Percentiles rank a stretch among this genome's conserved stretches.
phyloP scores from a whole-genome alignment of 2,113 vertebrate genomes.

The Trichomycterus rosablanca region DNA sequence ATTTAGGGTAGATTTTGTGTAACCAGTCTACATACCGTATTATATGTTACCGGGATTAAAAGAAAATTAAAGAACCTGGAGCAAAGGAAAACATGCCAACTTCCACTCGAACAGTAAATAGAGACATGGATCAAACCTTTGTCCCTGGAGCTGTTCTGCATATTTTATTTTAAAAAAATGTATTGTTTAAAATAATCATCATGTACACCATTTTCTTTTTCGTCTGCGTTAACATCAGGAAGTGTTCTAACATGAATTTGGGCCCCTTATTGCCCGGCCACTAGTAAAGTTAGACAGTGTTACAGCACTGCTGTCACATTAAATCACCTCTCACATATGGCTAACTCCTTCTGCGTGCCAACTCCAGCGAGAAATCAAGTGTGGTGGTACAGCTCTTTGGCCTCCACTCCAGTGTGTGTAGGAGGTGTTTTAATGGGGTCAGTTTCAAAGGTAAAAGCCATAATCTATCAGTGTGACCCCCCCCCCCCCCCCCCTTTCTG shows the following conservation, averaged over 20 bases:
- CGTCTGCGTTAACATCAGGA: slow-evolving; percentile 19
- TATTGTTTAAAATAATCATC: background rate
- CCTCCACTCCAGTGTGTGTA: slow-evolving; percentile 22
- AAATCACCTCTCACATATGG: slow-evolving; percentile 40
- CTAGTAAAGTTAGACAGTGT: slow-evolving; percentile 16
- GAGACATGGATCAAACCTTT: too few relatives aligned
- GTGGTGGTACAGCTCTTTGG: slow-evolving; percentile 16
- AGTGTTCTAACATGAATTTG: slow-evolving; percentile 13
- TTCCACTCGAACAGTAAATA: too few relatives aligned
- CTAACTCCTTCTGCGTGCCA: slow-evolving; percentile 12
- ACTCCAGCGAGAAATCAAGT: slow-evolving; percentile 27
- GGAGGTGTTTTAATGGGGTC: slow-evolving; percentile 60
- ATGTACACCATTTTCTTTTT: slow-evolving; percentile 1
- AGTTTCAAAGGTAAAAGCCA: slow-evolving; percentile 57
- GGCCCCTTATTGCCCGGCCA: slow-evolving; percentile 30
- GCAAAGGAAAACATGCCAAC: too few relatives aligned
- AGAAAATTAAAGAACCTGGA: too few relatives aligned
- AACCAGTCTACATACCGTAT: too few relatives aligned
- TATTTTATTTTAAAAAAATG: too few relatives aligned
- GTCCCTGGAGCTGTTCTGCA: too few relatives aligned
- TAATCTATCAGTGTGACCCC: slow-evolving; percentile 59
- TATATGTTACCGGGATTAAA: too few relatives aligned
- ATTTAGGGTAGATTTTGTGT: too few relatives aligned
- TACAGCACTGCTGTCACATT: slow-evolving; percentile 41
- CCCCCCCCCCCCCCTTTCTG: slow-evolving; percentile 37